Percentiles rank a stretch among this genome's conserved stretches.
Evolutionary conservation across 37 sponge, comb jelly and placozoan genomes (phyloP).

Genomic region (Crambe crambe): DNA sequence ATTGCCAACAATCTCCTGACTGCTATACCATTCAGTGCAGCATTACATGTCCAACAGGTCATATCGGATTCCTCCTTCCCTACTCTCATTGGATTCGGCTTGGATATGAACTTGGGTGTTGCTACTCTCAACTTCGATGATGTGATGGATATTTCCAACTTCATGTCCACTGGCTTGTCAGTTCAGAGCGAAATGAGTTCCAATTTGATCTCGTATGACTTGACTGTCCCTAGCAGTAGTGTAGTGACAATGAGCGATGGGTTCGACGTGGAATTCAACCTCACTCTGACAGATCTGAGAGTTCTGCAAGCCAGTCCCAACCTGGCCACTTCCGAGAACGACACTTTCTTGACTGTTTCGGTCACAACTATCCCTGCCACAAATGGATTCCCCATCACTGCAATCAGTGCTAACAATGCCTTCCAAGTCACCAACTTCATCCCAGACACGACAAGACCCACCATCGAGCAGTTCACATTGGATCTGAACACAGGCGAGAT

Average conservation of each 20-base stretch:
- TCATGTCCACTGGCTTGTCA: conserved; percentile 54
- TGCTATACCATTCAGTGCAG: conserved; percentile 28
- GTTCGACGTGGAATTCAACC: conserved; percentile 62
- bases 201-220: conserved; percentile 21
- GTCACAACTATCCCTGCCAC: conserved; percentile 33
- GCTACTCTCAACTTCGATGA: conserved; percentile 75
- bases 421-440: conserved; percentile 51
- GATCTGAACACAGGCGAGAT: conserved; percentile 72
- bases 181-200: conserved; percentile 47
- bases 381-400: conserved; percentile 12
- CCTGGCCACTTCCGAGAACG: conserved; percentile 57
- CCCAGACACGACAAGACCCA: conserved; percentile 62
- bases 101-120: conserved; percentile 74
- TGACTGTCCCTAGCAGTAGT: conserved; percentile 19
- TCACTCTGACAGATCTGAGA: conserved; percentile 34
- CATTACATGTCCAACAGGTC: background rate
- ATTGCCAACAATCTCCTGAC: conserved; percentile 52
- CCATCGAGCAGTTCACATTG: conserved; percentile 50
- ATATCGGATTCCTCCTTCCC: conserved; percentile 47
- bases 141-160: conserved; percentile 52
- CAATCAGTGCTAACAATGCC: conserved; percentile 32
- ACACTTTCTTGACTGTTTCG: conserved; percentile 50
- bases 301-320: conserved; percentile 58
- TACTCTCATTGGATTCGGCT: conserved; percentile 41
- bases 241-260: conserved; percentile 21